Conservation (phyloP, 2,113 vertebrate species). For the Neogobius melanostomus region DNA sequence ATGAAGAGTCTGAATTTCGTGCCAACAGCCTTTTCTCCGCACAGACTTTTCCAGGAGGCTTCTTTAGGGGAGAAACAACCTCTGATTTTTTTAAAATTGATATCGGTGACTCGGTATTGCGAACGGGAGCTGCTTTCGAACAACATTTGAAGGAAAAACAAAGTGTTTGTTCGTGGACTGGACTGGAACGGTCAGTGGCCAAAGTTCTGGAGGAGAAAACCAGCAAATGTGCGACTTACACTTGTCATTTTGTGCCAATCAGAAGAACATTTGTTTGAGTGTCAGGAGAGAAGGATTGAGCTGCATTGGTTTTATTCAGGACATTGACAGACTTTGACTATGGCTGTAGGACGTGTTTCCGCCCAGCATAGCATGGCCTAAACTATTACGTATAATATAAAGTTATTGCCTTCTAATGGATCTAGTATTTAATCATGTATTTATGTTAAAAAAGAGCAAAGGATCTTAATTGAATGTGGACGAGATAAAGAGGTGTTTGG, state of each 20-base stretch:
- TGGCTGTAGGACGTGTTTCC: background rate
- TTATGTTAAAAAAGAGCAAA: no score
- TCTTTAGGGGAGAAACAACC: background rate
- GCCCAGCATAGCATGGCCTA: no score
- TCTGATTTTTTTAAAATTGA: background rate
- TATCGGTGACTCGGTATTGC: background rate
- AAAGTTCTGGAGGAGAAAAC: constrained; percentile 7
- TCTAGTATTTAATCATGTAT: no score
- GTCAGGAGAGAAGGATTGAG: background rate
- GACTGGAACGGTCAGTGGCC: constrained; percentile 1
- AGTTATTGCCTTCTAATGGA: no score
- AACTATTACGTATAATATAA: no score
- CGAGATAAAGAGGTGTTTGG: no score
- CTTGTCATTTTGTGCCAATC: constrained; percentile 26
- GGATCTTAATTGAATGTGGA: no score
- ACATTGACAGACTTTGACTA: background rate
- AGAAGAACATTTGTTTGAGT: background rate
- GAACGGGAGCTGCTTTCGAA: constrained; percentile 14
- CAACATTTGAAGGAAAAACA: constrained; percentile 10
- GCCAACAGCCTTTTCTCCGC: constrained; percentile 57
- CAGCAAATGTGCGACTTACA: constrained; percentile 19
- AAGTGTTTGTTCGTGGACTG: background rate
- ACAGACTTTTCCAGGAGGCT: constrained; percentile 44
- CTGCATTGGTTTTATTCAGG: background rate
- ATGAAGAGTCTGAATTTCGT: constrained; percentile 34